Conservation (phyloP, 2,888 invertebrate genomes). For the Andricus curvator region DNA sequence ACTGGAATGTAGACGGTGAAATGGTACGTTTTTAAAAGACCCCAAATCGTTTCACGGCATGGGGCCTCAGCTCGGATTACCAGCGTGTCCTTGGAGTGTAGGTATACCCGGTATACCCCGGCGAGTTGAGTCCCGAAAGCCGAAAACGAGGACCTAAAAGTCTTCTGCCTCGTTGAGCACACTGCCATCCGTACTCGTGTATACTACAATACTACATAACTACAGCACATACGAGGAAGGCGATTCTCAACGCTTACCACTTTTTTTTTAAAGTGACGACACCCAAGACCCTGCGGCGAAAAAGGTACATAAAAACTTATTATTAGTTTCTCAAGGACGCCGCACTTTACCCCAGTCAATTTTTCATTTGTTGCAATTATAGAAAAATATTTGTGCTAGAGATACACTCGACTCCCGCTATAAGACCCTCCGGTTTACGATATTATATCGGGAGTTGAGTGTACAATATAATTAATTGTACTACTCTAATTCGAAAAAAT, state of each 20-base stretch:
- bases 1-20: constrained; percentile 66
- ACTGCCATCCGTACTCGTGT: constrained; percentile 40
- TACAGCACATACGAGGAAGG: not conserved
- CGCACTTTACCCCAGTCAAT: not conserved
- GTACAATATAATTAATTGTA: not conserved
- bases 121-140: constrained; percentile 48
- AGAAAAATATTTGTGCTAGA: not conserved
- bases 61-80: constrained; percentile 74
- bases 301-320: not conserved
- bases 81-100: constrained; percentile 72
- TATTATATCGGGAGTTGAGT: too few species aligned
- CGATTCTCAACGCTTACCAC: not conserved
- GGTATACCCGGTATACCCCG: constrained; percentile 54
- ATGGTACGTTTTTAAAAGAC: constrained; percentile 73
- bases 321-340: not conserved
- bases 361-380: not conserved
- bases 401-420: too few species aligned
- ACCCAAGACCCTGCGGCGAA: not conserved
- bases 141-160: constrained; percentile 53
- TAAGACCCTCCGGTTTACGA: too few species aligned
- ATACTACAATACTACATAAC: too few species aligned
- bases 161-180: constrained; percentile 65
- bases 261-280: not conserved
- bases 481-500: constrained; percentile 2
- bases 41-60: constrained; percentile 71